These are phyloP conservation scores for Eulithis prunata DNA, from an alignment of 2,888 invertebrate genomes.

Conservation along the genomic window DNA sequence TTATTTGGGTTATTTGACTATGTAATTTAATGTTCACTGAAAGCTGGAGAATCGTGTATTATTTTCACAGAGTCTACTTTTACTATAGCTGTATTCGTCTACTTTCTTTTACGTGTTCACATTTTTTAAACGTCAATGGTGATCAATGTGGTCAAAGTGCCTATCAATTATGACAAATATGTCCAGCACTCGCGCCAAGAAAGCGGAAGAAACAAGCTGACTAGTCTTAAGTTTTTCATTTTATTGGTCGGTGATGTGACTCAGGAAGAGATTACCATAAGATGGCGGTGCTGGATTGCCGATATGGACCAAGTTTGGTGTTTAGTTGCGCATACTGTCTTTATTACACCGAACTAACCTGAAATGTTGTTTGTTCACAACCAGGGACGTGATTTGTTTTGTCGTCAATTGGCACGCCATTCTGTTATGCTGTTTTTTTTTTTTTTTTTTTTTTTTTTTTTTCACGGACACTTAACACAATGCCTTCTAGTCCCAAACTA, in stretches of 20 bases:
- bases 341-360: constrained; percentile 24
- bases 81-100: too few relatives aligned
- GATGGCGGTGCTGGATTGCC: constrained; percentile 42
- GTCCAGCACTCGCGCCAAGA: constrained; percentile 40
- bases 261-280: constrained; percentile 47
- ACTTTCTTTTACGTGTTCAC: too few relatives aligned
- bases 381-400: neutral
- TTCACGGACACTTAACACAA: too few relatives aligned
- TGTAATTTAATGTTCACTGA: neutral
- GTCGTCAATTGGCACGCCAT: neutral
- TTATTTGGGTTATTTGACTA: constrained; percentile 2
- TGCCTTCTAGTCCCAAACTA: too few relatives aligned
- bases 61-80: too few relatives aligned
- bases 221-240: constrained; percentile 55
- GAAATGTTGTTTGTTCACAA: constrained; percentile 25
- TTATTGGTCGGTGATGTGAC: constrained; percentile 63
- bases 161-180: neutral
- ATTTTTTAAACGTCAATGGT: too few relatives aligned
- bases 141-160: neutral
- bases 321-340: constrained; percentile 32
- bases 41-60: too few relatives aligned
- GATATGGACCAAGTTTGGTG: constrained; percentile 44
- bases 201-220: constrained; percentile 53
- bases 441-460: too few relatives aligned
- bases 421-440: too few relatives aligned